Evolutionary conservation across 2,113 vertebrate genomes (phyloP), one percentile per base, ranked within the genome.

Genomic region (Alexandromys fortis): DNA sequence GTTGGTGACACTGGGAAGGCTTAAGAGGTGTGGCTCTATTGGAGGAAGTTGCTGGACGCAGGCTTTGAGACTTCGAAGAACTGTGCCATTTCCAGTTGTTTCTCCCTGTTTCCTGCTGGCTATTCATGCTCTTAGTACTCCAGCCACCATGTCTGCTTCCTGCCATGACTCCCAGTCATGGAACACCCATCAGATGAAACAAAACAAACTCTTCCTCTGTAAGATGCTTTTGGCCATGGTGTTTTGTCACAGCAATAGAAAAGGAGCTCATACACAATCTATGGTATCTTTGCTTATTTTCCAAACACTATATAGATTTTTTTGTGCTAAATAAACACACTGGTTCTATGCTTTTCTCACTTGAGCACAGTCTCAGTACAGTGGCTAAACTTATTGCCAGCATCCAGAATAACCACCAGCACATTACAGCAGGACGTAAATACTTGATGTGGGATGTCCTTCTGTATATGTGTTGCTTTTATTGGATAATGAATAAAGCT

Each of bases 281-380:
- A 22, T 61, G 28, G 83, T 6, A 22, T 33, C n/a, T 35, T 17
- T 77, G 61, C 7, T 86, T 92, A 17, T 70, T 81, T 90, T 77
- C 86, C 77, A 67, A 82, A 81, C 73, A 35, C 1, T 21, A 33
- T 47, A 3, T 33, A 13, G 26, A 78, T 89, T 55, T 70, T 68
- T 30, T 52, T 77, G 9, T 77, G 16, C 61, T 42, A 86, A 96
- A 77, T 83, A 55, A 92, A 77, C 45, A 52, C 79, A 47, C 35
- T 49, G 61, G 49, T 89, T 93, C 92, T 58, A 38, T 88, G 70
- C 85, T 75, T 76, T 22, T 47, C 82, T 33, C 16, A 8, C 45
- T 70, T 79, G 83, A 83, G 70, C 82, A 12, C 47, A 76, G 91
- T 95, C 30, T 96, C 55, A 22, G 3, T 30, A n/a, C 86, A 91